These are phyloP conservation scores for Stramonita haemastoma DNA, from an alignment of 2,888 invertebrate species.

Conservation along the genomic window DNA sequence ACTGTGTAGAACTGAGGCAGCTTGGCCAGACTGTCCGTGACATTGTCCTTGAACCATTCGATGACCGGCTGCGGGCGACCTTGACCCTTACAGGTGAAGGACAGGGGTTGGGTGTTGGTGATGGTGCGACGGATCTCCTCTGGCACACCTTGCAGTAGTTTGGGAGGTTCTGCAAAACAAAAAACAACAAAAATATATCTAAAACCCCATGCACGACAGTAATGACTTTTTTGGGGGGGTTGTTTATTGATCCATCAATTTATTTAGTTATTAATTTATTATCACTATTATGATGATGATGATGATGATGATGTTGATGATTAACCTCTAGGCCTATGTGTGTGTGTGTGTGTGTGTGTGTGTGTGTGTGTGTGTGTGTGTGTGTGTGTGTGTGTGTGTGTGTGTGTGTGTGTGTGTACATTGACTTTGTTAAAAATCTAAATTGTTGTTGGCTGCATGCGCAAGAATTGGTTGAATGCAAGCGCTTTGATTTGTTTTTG, in stretches of 20 bases:
- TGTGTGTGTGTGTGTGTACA: neutral
- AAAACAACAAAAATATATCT: neutral
- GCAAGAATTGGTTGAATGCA: no score
- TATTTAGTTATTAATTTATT: no score
- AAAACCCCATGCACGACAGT: no score
- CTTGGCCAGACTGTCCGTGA: constrained; percentile 49
- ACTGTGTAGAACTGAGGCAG: constrained; percentile 57
- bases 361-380: constrained; percentile 1
- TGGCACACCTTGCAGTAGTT: constrained; percentile 51
- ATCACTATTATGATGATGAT: no score
- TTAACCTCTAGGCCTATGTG: neutral
- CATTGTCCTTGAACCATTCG: constrained; percentile 67
- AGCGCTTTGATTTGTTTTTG: no score
- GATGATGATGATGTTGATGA: no score
- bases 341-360: neutral
- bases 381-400: neutral
- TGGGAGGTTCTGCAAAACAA: constrained; percentile 58
- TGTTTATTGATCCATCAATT: no score
- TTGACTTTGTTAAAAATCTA: no score
- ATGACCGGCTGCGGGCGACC: constrained; percentile 65
- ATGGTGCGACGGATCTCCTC: constrained; percentile 54
- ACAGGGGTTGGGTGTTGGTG: constrained; percentile 53
- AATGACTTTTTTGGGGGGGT: no score
- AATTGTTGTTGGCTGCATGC: no score
- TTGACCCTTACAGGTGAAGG: constrained; percentile 60